Evolutionary conservation across 1,140 invertebrate species (phyloP).

Genomic region (Ooceraea biroi): DNA sequence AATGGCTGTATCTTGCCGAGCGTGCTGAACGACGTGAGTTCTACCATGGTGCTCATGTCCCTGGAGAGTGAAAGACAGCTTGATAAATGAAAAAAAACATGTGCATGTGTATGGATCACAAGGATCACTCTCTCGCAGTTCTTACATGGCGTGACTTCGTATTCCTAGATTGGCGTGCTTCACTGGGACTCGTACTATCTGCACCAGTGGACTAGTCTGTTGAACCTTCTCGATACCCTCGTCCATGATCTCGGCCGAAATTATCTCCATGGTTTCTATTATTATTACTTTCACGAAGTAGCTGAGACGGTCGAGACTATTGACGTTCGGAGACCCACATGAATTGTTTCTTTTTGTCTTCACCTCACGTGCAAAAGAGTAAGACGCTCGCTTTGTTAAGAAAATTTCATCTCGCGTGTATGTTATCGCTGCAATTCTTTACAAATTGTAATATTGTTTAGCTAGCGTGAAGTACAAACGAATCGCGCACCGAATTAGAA

Average conservation of each 20-base stretch:
- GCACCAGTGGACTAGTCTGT: conserved; percentile 57
- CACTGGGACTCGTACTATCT: conserved; percentile 83
- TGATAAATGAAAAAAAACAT: not conserved
- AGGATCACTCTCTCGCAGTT: not conserved
- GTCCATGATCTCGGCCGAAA: conserved; percentile 73
- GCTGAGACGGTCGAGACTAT: not conserved
- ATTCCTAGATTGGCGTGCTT: conserved; percentile 86
- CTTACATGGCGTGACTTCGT: conserved; percentile 85
- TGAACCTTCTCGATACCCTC: conserved; percentile 74
- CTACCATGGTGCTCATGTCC: conserved; percentile 95
- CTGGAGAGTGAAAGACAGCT: conserved; percentile 86
- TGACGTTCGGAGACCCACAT: not conserved
- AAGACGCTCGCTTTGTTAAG: not conserved
- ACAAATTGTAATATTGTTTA: not conserved
- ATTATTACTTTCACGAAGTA: conserved; percentile 58
- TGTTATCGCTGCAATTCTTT: not conserved
- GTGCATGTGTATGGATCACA: too few relatives aligned
- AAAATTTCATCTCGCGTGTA: not conserved
- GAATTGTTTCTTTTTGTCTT: not conserved
- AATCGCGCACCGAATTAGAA: not conserved
- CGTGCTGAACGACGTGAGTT: conserved; percentile 94
- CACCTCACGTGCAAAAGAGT: not conserved
- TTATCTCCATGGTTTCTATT: conserved; percentile 72
- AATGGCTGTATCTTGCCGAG: conserved; percentile 97
- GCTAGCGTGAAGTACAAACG: not conserved